Evolutionary conservation across 2,113 vertebrate species (phyloP).

Genomic region (Monopterus albus): DNA sequence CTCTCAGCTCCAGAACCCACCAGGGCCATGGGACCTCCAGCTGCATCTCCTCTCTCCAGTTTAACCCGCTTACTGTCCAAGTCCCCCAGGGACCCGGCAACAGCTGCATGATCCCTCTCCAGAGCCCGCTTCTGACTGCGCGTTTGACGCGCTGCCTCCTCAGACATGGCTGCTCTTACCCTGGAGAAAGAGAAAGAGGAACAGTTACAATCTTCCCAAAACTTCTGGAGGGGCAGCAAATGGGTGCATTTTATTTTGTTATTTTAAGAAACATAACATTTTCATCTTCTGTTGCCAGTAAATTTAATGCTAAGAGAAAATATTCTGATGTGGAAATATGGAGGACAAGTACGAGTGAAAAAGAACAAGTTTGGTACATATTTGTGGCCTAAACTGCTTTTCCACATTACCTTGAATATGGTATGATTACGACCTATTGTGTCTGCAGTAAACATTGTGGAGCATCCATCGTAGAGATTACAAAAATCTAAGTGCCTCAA

Average conservation of each 20-base stretch:
- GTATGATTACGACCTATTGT: neutral
- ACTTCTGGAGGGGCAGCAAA: too few species aligned
- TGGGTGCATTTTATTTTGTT: too few species aligned
- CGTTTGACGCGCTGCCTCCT: constrained; percentile 92
- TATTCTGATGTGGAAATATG: too few species aligned
- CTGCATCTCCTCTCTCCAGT: constrained; percentile 84
- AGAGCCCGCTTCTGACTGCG: constrained; percentile 96
- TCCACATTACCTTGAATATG: neutral
- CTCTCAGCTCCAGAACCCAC: constrained; percentile 60
- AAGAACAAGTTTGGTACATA: too few species aligned
- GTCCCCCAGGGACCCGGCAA: constrained; percentile 74
- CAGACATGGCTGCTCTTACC: constrained; percentile 88
- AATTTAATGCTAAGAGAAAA: too few species aligned
- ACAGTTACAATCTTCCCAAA: neutral
- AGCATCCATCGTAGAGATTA: neutral
- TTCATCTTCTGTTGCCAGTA: too few species aligned
- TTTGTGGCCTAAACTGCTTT: too few species aligned
- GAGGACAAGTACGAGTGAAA: too few species aligned
- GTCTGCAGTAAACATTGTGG: neutral
- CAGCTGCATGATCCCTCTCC: constrained; percentile 82
- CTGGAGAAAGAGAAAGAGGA: constrained; percentile 43
- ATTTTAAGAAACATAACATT: too few species aligned
- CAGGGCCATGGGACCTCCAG: constrained; percentile 44
- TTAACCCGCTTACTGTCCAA: constrained; percentile 89
- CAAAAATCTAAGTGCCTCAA: neutral